A percentile compares a stretch with the other conserved stretches of the same genome.
Conservation (phyloP, 2,888 invertebrate genomes). For the Pristionchus exspectatus region DNA sequence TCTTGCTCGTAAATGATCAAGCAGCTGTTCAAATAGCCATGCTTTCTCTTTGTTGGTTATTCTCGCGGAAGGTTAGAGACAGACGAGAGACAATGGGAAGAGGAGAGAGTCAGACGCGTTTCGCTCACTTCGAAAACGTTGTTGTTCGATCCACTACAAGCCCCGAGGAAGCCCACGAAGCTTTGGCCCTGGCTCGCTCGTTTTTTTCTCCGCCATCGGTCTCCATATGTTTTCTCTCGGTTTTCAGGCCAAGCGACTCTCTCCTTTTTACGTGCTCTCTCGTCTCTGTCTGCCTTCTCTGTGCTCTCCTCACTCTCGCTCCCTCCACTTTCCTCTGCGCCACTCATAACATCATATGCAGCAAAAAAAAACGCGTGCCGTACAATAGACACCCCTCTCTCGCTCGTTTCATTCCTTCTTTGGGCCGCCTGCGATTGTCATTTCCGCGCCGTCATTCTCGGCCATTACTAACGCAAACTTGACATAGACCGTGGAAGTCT, state of each 20-base stretch:
- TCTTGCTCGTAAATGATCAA: not conserved
- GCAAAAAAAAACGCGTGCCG: not conserved
- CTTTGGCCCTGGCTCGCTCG: not conserved
- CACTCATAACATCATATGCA: slow-evolving; percentile 35
- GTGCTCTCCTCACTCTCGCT: not conserved
- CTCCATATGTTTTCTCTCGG: slow-evolving; percentile 40
- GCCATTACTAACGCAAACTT: not conserved
- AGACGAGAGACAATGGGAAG: not conserved
- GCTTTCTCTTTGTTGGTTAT: not conserved
- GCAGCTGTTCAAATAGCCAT: not conserved
- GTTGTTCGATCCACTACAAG: slow-evolving; percentile 6
- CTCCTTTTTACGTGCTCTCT: not conserved
- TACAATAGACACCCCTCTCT: slow-evolving; percentile 2
- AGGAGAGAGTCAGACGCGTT: not conserved
- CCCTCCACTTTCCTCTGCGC: not conserved
- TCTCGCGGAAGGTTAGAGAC: not conserved
- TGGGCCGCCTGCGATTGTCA: not conserved
- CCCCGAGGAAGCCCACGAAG: not conserved
- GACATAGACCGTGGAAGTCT: not conserved
- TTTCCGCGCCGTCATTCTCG: not conserved
- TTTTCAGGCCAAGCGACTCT: not conserved
- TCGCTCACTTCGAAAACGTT: not conserved
- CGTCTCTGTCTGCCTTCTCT: not conserved
- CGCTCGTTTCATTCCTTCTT: slow-evolving; percentile 10
- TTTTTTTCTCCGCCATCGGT: not conserved